A percentile compares a stretch with the other conserved stretches of the same genome.
Conservation (phyloP, 2,797 vertebrate genomes). For the Mus minutoides region DNA sequence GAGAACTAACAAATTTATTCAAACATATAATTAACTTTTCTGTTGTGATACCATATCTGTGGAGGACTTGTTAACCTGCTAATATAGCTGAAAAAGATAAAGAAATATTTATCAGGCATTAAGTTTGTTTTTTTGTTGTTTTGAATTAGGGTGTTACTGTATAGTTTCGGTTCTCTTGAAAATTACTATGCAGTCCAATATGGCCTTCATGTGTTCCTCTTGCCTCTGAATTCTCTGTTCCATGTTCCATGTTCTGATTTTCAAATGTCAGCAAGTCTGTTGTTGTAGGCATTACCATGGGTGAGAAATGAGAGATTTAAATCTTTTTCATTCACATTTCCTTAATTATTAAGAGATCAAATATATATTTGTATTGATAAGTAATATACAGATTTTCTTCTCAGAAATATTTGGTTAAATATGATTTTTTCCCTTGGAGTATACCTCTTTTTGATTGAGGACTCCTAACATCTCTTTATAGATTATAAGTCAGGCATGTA, state of each 20-base stretch:
- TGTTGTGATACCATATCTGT: background rate
- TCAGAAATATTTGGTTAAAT: background rate
- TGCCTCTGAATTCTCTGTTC: background rate
- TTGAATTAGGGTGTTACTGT: background rate
- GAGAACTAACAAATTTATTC: background rate
- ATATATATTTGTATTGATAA: background rate
- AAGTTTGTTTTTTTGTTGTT: background rate
- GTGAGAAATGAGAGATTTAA: background rate
- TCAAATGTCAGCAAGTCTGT: background rate
- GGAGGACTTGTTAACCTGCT: background rate
- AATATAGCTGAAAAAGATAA: background rate
- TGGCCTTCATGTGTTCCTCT: no score
- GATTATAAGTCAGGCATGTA: background rate
- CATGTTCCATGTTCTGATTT: background rate
- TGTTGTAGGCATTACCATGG: background rate
- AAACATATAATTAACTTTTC: background rate
- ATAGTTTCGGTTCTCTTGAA: background rate
- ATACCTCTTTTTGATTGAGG: background rate
- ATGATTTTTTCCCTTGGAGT: background rate
- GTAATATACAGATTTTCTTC: background rate
- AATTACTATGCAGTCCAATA: no score
- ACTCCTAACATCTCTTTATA: background rate
- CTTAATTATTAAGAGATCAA: background rate
- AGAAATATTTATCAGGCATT: background rate
- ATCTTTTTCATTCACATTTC: background rate